phyloP scores from a whole-genome alignment of 2,888 invertebrate species.

The Latrodectus elegans region DNA sequence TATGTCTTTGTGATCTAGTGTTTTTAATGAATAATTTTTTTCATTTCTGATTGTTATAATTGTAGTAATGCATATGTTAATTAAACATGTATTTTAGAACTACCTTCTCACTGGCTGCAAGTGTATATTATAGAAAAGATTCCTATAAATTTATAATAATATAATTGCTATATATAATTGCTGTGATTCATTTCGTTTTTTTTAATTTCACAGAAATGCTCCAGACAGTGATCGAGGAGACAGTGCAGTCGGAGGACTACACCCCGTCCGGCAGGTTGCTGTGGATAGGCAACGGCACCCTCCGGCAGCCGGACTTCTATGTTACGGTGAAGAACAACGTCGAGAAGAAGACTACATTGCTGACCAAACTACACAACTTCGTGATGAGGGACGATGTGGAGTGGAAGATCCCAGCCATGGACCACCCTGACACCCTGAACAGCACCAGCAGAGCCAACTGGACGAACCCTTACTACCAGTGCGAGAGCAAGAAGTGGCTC shows the following conservation, averaged over 20 bases:
- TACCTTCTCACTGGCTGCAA: background rate
- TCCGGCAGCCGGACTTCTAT: constrained; percentile 55
- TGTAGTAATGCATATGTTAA: too few species aligned
- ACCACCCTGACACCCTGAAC: constrained; percentile 10
- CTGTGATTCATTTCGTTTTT: background rate
- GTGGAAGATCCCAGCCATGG: constrained; percentile 44
- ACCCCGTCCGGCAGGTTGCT: constrained; percentile 49
- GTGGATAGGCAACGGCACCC: constrained; percentile 61
- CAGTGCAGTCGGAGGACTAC: constrained; percentile 52
- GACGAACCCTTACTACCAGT: constrained; percentile 92
- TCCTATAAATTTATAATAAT: too few species aligned
- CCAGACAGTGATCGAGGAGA: constrained; percentile 60
- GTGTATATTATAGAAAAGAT: background rate
- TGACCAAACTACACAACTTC: constrained; percentile 36
- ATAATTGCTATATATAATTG: too few species aligned
- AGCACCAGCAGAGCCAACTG: constrained; percentile 76
- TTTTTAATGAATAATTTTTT: too few species aligned
- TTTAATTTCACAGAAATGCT: constrained; percentile 49
- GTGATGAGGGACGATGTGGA: constrained; percentile 27
- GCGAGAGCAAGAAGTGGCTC: constrained; percentile 85
- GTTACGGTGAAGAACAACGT: constrained; percentile 30
- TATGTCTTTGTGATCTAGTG: too few species aligned
- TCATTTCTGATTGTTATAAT: too few species aligned
- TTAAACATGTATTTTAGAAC: background rate
- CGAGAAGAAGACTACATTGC: constrained; percentile 25